Base-by-base conservation (phyloP, 2,888 invertebrate genomes). In the Melipona bicolor region DNA sequence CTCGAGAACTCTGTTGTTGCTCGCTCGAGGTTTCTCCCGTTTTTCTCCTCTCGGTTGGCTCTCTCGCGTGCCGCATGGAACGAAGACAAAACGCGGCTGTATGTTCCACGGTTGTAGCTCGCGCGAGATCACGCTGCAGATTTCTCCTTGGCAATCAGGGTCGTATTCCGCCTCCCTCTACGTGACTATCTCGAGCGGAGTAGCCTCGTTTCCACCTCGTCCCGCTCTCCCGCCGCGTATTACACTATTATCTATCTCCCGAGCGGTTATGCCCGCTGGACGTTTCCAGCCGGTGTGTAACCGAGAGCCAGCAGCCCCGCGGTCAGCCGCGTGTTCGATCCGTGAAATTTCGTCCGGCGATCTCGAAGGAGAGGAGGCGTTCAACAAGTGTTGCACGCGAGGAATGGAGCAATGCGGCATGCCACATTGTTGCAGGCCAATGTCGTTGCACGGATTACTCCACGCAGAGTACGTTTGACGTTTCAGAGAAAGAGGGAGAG, bases 141-240 rank as follows among this genome's bases (percentile, higher is more conserved):
- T 90, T 90, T 90, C 90, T 90, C 90, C 90, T 90, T 90, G 90
- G 88, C 89, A 90, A 90, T 90, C 90, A 90, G 89, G 89, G 83
- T 89, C 90, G 88, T 90, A 88, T 89, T 89, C 86, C 89, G 79
- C 77, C 89, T 90, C 86, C 90, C 85, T 83, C 87, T 82, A 84
- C 85, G 75, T 65, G 77, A 73, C 86, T 83, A 89, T 89, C 89
- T 89, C 89, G 81, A 79, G 70, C 84, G 86, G 69, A 83, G 82
- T 86, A 88, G 90, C 86, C 89, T 87, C 87, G 85, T 90, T 90
- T 91, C 91, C 89, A 88, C 83, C 83, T 85, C 79, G 79, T 85
- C 83, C 43, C 43, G 11, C 43, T 43, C 89, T 85, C 89, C 84
- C 84, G 70, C 86, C 90, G 83, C 85, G 84, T 81, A 78, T 88